Evolutionary conservation across 2,797 vertebrate genomes (phyloP).

Genomic region (Scolopax bukidnonensis): DNA sequence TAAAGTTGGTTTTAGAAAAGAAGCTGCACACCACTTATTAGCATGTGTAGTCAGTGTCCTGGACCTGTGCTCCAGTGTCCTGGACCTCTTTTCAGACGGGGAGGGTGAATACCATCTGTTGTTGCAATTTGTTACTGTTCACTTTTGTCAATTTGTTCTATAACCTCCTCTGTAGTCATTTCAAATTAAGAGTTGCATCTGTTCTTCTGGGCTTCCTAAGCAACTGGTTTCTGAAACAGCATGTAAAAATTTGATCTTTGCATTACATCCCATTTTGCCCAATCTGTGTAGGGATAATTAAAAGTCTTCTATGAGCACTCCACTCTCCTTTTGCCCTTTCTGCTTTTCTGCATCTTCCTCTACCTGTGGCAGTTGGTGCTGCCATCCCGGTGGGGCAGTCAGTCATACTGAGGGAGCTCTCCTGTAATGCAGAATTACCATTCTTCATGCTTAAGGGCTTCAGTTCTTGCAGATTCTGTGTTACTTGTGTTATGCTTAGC

Average conservation of each 20-base stretch:
- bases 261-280: neutral
- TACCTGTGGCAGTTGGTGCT: rapidly evolving
- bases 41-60: neutral
- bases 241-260: neutral
- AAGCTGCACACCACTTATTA: neutral
- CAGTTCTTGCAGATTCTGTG: neutral
- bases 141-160: conserved; percentile 30
- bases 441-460: neutral
- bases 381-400: neutral
- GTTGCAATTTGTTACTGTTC: conserved; percentile 16
- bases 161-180: conserved; percentile 29
- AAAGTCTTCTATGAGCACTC: neutral
- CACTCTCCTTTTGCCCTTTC: neutral
- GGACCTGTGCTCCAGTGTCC: neutral
- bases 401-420: neutral
- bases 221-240: neutral
- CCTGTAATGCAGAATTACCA: neutral
- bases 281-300: neutral
- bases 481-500: neutral
- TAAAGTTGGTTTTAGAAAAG: neutral
- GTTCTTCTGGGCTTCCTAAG: conserved; percentile 1
- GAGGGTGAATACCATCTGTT: conserved; percentile 39
- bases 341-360: neutral
- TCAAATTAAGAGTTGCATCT: conserved; percentile 48
- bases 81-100: neutral